Evolutionary conservation across 2,888 invertebrate species (phyloP).

Genomic region (Scelioninae gen. 1): DNA sequence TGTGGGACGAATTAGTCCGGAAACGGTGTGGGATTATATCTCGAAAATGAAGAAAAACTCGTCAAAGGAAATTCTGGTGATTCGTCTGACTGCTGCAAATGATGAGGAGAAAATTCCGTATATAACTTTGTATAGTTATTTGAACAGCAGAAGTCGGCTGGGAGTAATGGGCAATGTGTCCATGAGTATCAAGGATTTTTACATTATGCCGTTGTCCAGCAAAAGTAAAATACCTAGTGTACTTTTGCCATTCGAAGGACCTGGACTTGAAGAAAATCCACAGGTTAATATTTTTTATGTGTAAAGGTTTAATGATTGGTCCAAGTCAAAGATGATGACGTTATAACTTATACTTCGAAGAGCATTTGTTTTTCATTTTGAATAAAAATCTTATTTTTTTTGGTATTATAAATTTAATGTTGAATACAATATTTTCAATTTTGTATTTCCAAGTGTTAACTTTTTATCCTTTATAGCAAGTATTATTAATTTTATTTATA

Average conservation of each 20-base stretch:
- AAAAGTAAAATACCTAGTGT: slow-evolving; percentile 89
- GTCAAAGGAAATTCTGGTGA: slow-evolving; percentile 93
- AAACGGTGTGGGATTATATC: slow-evolving; percentile 97
- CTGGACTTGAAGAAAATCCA: slow-evolving; percentile 90
- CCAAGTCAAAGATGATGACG: too few species aligned
- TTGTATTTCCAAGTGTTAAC: too few species aligned
- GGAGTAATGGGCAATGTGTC: slow-evolving; percentile 93
- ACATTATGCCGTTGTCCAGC: slow-evolving; percentile 93
- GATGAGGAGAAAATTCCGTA: slow-evolving; percentile 94
- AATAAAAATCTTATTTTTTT: too few species aligned
- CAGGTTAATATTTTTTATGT: too few species aligned
- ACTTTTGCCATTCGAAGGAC: slow-evolving; percentile 89
- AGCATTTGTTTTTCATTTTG: too few species aligned
- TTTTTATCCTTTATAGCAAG: too few species aligned
- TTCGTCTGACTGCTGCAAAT: slow-evolving; percentile 92
- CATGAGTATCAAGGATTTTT: slow-evolving; percentile 95
- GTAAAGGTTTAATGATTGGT: too few species aligned
- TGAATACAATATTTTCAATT: too few species aligned
- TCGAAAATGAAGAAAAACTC: slow-evolving; percentile 94
- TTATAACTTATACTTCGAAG: too few species aligned
- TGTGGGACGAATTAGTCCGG: slow-evolving; percentile 95
- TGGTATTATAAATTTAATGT: too few species aligned
- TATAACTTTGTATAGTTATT: slow-evolving; percentile 93
- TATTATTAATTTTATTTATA: too few species aligned
- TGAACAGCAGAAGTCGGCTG: slow-evolving; percentile 91